These are phyloP conservation scores for Diadumene lineata DNA, from an alignment of 92 coral and sea anemone genomes.

Conservation along the genomic window DNA sequence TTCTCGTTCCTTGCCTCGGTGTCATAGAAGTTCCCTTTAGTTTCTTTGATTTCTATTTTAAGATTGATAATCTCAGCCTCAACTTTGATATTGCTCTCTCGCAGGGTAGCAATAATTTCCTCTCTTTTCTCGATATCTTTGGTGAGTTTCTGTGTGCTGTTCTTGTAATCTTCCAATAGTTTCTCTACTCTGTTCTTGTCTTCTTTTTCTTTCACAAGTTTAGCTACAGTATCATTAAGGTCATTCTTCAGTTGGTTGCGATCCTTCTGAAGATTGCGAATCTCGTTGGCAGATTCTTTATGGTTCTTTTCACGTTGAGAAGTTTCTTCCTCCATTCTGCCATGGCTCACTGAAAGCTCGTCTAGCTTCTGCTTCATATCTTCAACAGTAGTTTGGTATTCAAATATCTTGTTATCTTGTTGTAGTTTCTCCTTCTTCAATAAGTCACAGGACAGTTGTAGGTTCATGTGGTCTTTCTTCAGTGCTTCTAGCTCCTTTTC, in stretches of 20 bases:
- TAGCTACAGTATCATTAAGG: slow-evolving; percentile 53
- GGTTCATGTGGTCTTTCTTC: slow-evolving; percentile 62
- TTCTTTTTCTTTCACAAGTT: slow-evolving; percentile 56
- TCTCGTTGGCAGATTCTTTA: slow-evolving; percentile 42
- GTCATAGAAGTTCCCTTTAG: slow-evolving; percentile 43
- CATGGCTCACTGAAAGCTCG: slow-evolving; percentile 55
- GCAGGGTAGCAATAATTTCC: slow-evolving; percentile 52
- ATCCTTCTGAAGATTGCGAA: slow-evolving; percentile 66
- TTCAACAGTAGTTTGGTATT: slow-evolving; percentile 57
- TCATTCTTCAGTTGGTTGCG: slow-evolving; percentile 56
- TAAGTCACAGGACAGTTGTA: slow-evolving; percentile 65
- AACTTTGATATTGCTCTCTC: slow-evolving; percentile 48
- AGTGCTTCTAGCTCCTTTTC: slow-evolving; percentile 67
- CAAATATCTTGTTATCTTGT: slow-evolving; percentile 48
- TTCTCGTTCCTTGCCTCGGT: slow-evolving; percentile 39
- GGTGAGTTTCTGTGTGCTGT: slow-evolving; percentile 37
- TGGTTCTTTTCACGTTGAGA: slow-evolving; percentile 35
- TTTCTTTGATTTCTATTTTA: slow-evolving; percentile 55
- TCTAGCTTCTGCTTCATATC: slow-evolving; percentile 48
- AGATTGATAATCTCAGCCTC: slow-evolving; percentile 56
- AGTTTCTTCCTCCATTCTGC: slow-evolving; percentile 63
- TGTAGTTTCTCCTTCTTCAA: slow-evolving; percentile 63
- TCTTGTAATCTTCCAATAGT: slow-evolving; percentile 58
- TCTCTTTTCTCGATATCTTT: slow-evolving; percentile 52
- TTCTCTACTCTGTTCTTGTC: slow-evolving; percentile 57